Evolutionary conservation across 2,113 vertebrate species (phyloP).

Genomic region (Nipponia nippon): DNA sequence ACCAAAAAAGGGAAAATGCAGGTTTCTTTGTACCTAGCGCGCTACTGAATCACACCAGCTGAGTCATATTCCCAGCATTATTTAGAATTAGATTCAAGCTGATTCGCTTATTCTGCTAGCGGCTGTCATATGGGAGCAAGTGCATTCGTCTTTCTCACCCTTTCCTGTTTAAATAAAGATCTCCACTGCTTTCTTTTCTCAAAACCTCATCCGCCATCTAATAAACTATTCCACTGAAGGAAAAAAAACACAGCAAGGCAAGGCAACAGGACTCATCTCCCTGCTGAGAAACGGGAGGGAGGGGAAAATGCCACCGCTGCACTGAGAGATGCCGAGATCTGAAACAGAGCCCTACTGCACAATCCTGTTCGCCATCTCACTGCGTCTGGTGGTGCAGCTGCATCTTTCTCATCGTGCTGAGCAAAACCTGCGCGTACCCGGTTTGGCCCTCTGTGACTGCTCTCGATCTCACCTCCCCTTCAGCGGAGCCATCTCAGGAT

Average conservation of each 20-base stretch:
- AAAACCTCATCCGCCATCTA: not conserved
- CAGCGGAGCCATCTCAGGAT: not conserved
- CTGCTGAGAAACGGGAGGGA: not conserved
- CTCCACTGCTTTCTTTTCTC: slow-evolving; percentile 4
- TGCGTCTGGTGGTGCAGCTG: not conserved
- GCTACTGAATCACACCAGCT: slow-evolving; percentile 26
- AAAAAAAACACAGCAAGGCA: not conserved
- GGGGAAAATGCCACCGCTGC: not conserved
- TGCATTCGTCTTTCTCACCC: slow-evolving; percentile 17
- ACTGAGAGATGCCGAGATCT: not conserved
- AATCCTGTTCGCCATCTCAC: not conserved
- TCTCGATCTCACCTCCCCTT: not conserved
- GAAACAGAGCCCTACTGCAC: not conserved
- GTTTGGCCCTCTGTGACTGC: not conserved
- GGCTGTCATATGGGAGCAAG: slow-evolving; percentile 1
- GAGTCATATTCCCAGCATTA: slow-evolving; percentile 37
- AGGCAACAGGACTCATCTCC: not conserved
- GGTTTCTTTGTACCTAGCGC: not conserved
- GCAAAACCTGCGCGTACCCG: not conserved
- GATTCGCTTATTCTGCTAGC: slow-evolving; percentile 20
- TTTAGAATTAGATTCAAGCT: slow-evolving; percentile 42
- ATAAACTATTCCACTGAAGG: not conserved
- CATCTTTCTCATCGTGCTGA: not conserved
- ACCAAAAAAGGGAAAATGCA: slow-evolving; percentile 9
- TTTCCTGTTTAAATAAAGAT: slow-evolving; percentile 34